These are phyloP conservation scores for Diorhabda carinulata DNA, from an alignment of 1,140 invertebrate genomes.

Conservation along the genomic window DNA sequence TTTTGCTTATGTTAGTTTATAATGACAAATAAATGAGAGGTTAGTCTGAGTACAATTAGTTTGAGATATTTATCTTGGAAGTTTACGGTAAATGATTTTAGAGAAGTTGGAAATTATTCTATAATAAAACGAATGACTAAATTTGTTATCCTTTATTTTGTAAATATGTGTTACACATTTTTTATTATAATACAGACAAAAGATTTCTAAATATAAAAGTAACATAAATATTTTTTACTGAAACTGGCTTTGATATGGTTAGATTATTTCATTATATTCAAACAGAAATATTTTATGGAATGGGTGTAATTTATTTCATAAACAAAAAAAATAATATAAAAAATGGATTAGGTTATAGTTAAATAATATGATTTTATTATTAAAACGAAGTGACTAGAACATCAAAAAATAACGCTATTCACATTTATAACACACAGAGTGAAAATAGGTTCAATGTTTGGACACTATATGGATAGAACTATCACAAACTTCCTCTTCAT, in stretches of 20 bases:
- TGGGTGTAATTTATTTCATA: constrained; percentile 25
- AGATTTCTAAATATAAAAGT: constrained; percentile 20
- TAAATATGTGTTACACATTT: constrained; percentile 26
- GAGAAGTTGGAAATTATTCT: too few relatives aligned
- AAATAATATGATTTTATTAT: constrained; percentile 8
- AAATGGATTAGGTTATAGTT: constrained; percentile 16
- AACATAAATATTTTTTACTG: constrained; percentile 19
- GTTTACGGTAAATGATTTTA: too few relatives aligned
- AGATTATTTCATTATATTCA: constrained; percentile 22
- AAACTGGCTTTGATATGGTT: constrained; percentile 30
- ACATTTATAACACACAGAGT: constrained; percentile 14
- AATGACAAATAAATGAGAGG: too few relatives aligned
- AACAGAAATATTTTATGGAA: constrained; percentile 21
- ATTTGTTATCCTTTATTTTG: constrained; percentile 20
- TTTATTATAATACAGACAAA: constrained; percentile 22
- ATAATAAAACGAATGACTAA: too few relatives aligned
- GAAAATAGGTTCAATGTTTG: background rate
- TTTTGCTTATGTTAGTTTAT: too few relatives aligned
- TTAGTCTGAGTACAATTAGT: too few relatives aligned
- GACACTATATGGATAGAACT: background rate
- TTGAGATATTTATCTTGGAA: too few relatives aligned
- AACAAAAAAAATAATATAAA: constrained; percentile 18
- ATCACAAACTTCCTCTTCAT: constrained; percentile 1
- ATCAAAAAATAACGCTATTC: constrained; percentile 13
- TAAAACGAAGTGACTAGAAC: constrained; percentile 14